A percentile compares a stretch with the other conserved stretches of the same genome.
phyloP scores from a whole-genome alignment of 2,888 invertebrate genomes.

The Drosophila aldrichi region DNA sequence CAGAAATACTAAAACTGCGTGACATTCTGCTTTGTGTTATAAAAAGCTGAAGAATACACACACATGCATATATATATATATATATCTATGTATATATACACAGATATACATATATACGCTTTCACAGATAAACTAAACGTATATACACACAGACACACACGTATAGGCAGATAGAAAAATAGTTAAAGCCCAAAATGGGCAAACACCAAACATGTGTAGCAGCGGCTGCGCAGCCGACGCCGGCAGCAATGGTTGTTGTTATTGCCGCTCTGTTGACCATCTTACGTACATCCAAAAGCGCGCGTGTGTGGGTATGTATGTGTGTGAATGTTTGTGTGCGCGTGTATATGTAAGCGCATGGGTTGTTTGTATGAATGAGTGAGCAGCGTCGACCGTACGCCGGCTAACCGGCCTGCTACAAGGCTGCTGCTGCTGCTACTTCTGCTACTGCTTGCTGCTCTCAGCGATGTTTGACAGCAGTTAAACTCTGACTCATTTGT shows the following conservation, averaged over 20 bases:
- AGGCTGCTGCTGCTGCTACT: slow-evolving; percentile 29
- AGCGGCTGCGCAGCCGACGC: slow-evolving; percentile 56
- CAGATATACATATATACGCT: slow-evolving; percentile 23
- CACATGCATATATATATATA: slow-evolving; percentile 5
- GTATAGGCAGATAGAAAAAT: slow-evolving; percentile 46
- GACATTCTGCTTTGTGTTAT: slow-evolving; percentile 71
- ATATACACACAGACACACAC: slow-evolving; percentile 17
- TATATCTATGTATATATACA: not conserved
- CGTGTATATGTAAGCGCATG: slow-evolving; percentile 38
- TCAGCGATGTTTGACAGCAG: slow-evolving; percentile 57
- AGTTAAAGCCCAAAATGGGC: slow-evolving; percentile 65
- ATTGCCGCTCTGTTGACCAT: slow-evolving; percentile 58
- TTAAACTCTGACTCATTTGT: slow-evolving; percentile 63
- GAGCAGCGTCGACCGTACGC: slow-evolving; percentile 47
- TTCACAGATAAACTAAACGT: slow-evolving; percentile 9
- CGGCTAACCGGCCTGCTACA: slow-evolving; percentile 58
- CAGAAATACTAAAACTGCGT: slow-evolving; percentile 52
- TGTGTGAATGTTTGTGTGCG: slow-evolving; percentile 4
- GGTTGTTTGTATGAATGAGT: slow-evolving; percentile 63
- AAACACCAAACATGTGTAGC: slow-evolving; percentile 75
- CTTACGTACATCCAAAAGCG: slow-evolving; percentile 29
- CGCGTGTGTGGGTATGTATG: not conserved
- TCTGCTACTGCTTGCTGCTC: slow-evolving; percentile 30
- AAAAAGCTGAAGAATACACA: slow-evolving; percentile 27
- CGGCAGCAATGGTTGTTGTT: slow-evolving; percentile 52